Evolutionary conservation across 2,797 vertebrate genomes (phyloP).

Genomic region (Syngnathus acus): DNA sequence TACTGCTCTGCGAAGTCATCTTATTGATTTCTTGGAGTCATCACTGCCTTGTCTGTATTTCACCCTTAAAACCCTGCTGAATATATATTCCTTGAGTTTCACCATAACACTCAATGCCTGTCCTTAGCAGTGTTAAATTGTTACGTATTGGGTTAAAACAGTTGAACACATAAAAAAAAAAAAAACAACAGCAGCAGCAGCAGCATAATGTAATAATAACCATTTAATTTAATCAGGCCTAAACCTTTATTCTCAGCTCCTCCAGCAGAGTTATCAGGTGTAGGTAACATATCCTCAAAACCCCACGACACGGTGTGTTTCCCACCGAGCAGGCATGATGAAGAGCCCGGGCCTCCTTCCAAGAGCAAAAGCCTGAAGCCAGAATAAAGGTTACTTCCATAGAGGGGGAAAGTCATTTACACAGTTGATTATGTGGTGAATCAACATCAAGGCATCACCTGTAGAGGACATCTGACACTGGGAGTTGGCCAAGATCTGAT

Average conservation of each 20-base stretch:
- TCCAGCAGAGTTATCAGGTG: slow-evolving; percentile 84
- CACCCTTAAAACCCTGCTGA: neutral
- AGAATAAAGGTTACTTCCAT: neutral
- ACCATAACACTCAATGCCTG: neutral
- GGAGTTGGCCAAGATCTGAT: slow-evolving; percentile 86
- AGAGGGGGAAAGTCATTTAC: too few relatives aligned
- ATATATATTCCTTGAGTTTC: neutral
- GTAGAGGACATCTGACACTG: slow-evolving; percentile 95
- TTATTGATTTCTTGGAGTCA: slow-evolving; percentile 26
- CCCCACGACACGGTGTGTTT: slow-evolving; percentile 98
- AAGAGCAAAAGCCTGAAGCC: slow-evolving; percentile 83
- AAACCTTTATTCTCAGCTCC: slow-evolving; percentile 91
- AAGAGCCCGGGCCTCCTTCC: slow-evolving; percentile 94
- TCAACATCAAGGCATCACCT: slow-evolving; percentile 66
- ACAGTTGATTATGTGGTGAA: slow-evolving; percentile 1
- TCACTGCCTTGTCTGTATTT: slow-evolving; percentile 4
- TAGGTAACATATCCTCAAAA: slow-evolving; percentile 97
- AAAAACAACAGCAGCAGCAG: neutral
- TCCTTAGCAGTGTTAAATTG: neutral
- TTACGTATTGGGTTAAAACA: neutral
- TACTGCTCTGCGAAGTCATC: slow-evolving; percentile 31
- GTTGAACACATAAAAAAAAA: neutral
- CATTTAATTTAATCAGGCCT: neutral
- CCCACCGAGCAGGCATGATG: slow-evolving; percentile 92
- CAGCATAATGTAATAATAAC: neutral